Base-by-base conservation (phyloP, 2,888 invertebrate genomes). In the Drosophila conformis region DNA sequence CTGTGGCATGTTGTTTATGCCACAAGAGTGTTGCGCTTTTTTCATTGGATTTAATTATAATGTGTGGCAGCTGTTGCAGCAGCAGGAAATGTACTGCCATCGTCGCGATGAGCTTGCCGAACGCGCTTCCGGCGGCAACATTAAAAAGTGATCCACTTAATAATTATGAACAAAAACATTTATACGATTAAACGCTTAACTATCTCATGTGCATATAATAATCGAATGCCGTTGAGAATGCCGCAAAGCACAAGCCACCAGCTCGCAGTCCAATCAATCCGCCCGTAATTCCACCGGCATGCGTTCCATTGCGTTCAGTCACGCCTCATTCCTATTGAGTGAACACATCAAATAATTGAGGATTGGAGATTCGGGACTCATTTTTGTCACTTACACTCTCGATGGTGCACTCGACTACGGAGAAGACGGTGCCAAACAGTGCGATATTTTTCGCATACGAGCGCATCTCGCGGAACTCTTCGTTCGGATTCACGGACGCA, bases 401-500 rank as follows among this genome's bases (percentile, higher is more conserved):
- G 90, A 99, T 96, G 29, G 96, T 94, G 92, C 99, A 99, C 94
- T 99, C 99, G 13, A 98, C 96, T 1, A 95, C 97, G 8, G 99
- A 97, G 94, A 99, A 99, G 76, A 99, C 95, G 10, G 97, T 96
- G 66, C 99, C 99, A 81, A 99, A 95, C 51, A 99, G 94, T 0
- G 99, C 99, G 94, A 99, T 99, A 93, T 99, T 99, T 93, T 99
- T 99, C 0, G 98, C 99, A 93, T 99, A 99, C 66, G 98, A 94
- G 92, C 97, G 97, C 98, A 99, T 98, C 93, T 99, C 99, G 66
- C 95, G 94, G 64, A 99, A 95, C 21, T 21, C 21, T 21, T 21
- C 21, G 87, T 96, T 97, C 13, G 99, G 99, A 94, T 98, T 99
- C 10, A 99, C 97, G 63, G 99, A 98, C 0, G 99, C 97, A 48